These are phyloP conservation scores for Orius insidiosus DNA, from an alignment of 1,140 invertebrate genomes.

Conservation along the genomic window DNA sequence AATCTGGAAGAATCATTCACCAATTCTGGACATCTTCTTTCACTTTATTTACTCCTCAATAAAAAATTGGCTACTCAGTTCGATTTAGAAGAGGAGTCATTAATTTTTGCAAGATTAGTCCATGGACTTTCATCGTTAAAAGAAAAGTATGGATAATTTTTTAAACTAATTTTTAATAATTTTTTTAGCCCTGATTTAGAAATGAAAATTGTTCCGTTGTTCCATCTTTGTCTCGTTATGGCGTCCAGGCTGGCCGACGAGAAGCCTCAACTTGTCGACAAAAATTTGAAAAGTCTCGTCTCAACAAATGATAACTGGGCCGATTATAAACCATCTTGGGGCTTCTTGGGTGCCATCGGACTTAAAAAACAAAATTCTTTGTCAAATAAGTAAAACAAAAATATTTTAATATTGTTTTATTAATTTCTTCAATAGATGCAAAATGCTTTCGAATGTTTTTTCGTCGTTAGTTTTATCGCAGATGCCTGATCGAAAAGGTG, in stretches of 20 bases:
- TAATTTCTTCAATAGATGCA: constrained; percentile 2
- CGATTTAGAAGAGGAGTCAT: constrained; percentile 30
- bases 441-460: constrained; percentile 16
- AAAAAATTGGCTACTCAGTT: constrained; percentile 27
- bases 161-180: neutral
- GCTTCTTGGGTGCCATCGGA: constrained; percentile 44
- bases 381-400: constrained; percentile 30
- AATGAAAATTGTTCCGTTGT: constrained; percentile 39
- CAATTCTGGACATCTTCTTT: constrained; percentile 28
- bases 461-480: constrained; percentile 30
- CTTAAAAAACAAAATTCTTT: constrained; percentile 38
- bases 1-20: constrained; percentile 28
- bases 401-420: neutral
- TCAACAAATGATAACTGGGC: constrained; percentile 31
- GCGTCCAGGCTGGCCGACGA: constrained; percentile 31
- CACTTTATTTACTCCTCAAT: constrained; percentile 30
- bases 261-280: constrained; percentile 28
- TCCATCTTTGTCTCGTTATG: constrained; percentile 35
- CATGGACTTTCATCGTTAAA: constrained; percentile 31
- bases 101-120: constrained; percentile 29
- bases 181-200: constrained; percentile 34
- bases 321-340: constrained; percentile 38
- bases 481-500: constrained; percentile 29
- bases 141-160: constrained; percentile 26
- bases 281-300: constrained; percentile 29